Evolutionary conservation across 1,140 invertebrate genomes (phyloP), one percentile per base, ranked within the genome.

Genomic region (Phenacoccus solenopsis): DNA sequence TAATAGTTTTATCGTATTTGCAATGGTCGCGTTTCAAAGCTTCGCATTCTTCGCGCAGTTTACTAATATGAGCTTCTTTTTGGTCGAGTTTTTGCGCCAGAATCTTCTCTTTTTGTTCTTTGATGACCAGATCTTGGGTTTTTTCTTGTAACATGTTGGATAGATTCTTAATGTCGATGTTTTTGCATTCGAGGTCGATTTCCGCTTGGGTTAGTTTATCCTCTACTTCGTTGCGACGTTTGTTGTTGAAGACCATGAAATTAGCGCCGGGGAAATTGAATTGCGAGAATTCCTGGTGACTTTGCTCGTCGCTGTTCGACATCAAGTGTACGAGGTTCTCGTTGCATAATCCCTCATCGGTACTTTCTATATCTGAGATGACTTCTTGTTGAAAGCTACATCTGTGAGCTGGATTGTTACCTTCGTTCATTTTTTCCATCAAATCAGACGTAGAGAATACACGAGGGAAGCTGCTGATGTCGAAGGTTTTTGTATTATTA

Each of bases 391-490:
- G 5, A n/a, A 49, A 49, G 2, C 12, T 49, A n/a, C 38, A 49
- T 2, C 16, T n/a, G 13, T 49, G 38, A 49, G 5, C 38, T 10
- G 38, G 12, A 2, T 49, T 16, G 13, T 5, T 5, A 9, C 25
- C 20, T 27, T 64, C 59, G 22, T 25, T 64, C 59, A 64, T 64
- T 64, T 64, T 64, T 16, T 64, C 59, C 59, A 64, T 64, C 59
- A 64, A 16, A 27, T 64, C 59, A 10, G 59, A 64, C 21, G 59
- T 64, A 3, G 59, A 64, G 20, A 64, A 64, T 24, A 64, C 59
- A 20, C 59, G 59, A 2, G 59, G 59, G 16, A 64, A 64, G 21
- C 59, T 64, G 59, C 22, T 27, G 59, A 64, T 64, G 20, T 64
- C 59, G 59, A 64, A 64, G 22, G 59, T 64, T 64, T 64, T 64